A percentile compares a stretch with the other conserved stretches of the same genome.
phyloP scores from a whole-genome alignment of 2,113 vertebrate genomes.

The Menura novaehollandiae region DNA sequence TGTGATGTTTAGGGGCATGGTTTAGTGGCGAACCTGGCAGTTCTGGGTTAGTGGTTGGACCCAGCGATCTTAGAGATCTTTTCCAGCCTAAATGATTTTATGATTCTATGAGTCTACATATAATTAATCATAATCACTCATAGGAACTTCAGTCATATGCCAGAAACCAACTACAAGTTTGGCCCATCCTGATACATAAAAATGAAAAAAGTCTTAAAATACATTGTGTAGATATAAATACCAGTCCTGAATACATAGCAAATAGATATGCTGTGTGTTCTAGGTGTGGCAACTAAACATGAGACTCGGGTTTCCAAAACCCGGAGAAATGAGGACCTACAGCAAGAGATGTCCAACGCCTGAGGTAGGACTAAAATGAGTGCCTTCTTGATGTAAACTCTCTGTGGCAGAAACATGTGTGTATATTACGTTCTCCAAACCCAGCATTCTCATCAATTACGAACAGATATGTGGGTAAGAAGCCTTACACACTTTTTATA shows the following conservation, averaged over 20 bases:
- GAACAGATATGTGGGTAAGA: neutral
- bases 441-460: neutral
- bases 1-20: neutral
- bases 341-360: neutral
- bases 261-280: neutral
- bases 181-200: neutral
- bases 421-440: neutral
- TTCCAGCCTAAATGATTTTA: neutral
- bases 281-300: accelerated
- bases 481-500: neutral
- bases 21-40: accelerated
- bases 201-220: neutral
- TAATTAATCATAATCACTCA: neutral
- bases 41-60: neutral
- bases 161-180: neutral
- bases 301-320: neutral
- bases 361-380: neutral
- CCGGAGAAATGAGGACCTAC: neutral
- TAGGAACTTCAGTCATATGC: accelerated
- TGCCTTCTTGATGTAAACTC: neutral
- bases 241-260: accelerated
- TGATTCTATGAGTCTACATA: neutral
- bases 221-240: neutral
- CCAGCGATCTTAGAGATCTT: neutral
- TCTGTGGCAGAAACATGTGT: neutral